phyloP scores from a whole-genome alignment of 2,113 vertebrate genomes.

The Oncorhynchus kisutch region DNA sequence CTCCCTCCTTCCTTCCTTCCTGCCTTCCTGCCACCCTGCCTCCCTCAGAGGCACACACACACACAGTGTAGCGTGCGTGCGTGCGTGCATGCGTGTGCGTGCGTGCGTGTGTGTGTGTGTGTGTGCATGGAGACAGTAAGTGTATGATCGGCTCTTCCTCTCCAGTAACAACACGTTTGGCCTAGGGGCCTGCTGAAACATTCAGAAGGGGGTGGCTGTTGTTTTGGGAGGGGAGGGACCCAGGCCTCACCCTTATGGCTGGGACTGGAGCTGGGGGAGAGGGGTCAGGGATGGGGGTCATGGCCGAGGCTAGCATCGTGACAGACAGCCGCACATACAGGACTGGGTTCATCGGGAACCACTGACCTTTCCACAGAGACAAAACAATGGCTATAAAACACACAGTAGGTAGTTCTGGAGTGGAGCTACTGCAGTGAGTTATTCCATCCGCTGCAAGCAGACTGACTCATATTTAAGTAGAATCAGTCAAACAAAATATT shows the following conservation, averaged over 20 bases:
- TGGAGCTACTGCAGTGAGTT: not conserved
- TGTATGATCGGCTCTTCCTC: not conserved
- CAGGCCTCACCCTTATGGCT: not conserved
- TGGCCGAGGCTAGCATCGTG: not conserved
- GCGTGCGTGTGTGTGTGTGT: not conserved
- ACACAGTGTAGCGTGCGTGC: not conserved
- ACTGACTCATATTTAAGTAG: not conserved
- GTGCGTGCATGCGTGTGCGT: not conserved
- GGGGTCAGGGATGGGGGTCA: not conserved
- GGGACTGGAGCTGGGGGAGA: not conserved
- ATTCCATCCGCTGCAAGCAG: not conserved
- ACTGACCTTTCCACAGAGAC: slow-evolving; percentile 52
- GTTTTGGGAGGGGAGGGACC: not conserved
- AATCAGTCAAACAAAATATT: not conserved
- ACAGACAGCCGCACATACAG: slow-evolving; percentile 12
- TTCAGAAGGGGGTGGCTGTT: not conserved
- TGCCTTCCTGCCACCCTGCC: not conserved
- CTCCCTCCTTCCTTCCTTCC: not conserved
- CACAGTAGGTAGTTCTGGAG: not conserved
- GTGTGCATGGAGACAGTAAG: not conserved
- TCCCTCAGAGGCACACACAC: not conserved
- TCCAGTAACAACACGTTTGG: not conserved
- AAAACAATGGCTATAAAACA: not conserved
- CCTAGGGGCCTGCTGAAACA: not conserved
- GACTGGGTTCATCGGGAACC: slow-evolving; percentile 55